Evolutionary conservation across 2,888 invertebrate genomes (phyloP).

Genomic region (Osmoderma eremita): DNA sequence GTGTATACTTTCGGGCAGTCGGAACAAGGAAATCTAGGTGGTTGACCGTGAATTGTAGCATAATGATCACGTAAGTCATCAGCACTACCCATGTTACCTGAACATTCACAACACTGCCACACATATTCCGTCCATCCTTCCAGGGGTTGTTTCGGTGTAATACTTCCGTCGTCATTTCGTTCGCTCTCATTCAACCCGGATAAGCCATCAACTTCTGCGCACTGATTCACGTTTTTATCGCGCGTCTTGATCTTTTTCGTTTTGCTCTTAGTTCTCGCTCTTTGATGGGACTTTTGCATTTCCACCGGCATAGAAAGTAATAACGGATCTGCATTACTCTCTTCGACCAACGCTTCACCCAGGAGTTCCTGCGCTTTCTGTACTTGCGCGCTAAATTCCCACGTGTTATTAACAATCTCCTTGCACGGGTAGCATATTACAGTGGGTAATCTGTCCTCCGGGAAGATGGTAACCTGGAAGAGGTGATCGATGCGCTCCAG

Average conservation of each 20-base stretch:
- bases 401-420: slow-evolving; percentile 59
- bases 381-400: slow-evolving; percentile 60
- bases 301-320: slow-evolving; percentile 18
- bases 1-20: slow-evolving; percentile 73
- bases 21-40: slow-evolving; percentile 72
- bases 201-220: slow-evolving; percentile 35
- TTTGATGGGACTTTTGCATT: neutral
- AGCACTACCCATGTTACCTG: slow-evolving; percentile 63
- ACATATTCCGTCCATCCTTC: slow-evolving; percentile 65
- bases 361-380: slow-evolving; percentile 60
- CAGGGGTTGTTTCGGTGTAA: slow-evolving; percentile 54
- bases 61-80: slow-evolving; percentile 71
- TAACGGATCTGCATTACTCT: slow-evolving; percentile 7
- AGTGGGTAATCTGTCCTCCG: slow-evolving; percentile 58
- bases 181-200: slow-evolving; percentile 46
- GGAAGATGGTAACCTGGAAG: slow-evolving; percentile 59
- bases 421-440: slow-evolving; percentile 59
- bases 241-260: slow-evolving; percentile 38
- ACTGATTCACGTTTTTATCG: slow-evolving; percentile 12
- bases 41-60: slow-evolving; percentile 70
- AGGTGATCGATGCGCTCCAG: slow-evolving; percentile 57
- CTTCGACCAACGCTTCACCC: slow-evolving; percentile 36
- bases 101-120: slow-evolving; percentile 67
- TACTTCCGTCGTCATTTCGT: slow-evolving; percentile 59
- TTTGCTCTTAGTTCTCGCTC: slow-evolving; percentile 18